Evolutionary conservation across 2,797 vertebrate species (phyloP).

Genomic region (Lutjanus campechanus): DNA sequence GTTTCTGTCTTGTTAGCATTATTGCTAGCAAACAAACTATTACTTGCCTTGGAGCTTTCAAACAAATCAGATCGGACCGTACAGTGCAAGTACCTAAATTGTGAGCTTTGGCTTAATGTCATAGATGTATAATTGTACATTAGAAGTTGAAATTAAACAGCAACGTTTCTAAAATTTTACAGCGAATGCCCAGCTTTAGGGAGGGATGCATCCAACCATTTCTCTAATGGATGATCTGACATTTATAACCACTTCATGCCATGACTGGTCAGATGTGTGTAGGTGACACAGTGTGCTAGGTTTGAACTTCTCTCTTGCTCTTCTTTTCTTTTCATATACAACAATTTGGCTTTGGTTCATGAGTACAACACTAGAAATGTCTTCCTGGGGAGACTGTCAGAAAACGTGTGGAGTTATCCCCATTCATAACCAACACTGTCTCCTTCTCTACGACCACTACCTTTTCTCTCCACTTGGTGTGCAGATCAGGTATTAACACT

Average conservation of each 20-base stretch:
- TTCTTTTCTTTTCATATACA: background rate
- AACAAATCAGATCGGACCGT: too few species aligned
- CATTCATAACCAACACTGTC: background rate
- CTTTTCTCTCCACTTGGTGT: too few species aligned
- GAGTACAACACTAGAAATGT: background rate
- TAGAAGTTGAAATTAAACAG: too few species aligned
- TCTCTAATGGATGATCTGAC: background rate
- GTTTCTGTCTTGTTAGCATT: too few species aligned
- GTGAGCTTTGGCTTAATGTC: too few species aligned
- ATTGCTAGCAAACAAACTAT: too few species aligned
- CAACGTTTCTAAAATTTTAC: too few species aligned
- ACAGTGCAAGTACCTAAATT: too few species aligned
- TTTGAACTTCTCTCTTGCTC: background rate
- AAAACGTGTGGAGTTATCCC: background rate
- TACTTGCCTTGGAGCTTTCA: too few species aligned
- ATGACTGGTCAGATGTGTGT: background rate
- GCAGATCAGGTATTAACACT: background rate
- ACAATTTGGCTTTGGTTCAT: background rate
- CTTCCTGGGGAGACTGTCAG: too few species aligned
- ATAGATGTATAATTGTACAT: too few species aligned
- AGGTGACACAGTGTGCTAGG: background rate
- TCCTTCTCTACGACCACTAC: accelerated
- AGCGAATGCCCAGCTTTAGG: too few species aligned
- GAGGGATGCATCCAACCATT: background rate
- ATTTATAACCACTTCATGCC: background rate